These are phyloP conservation scores for Dicrostonyx torquatus DNA, from an alignment of 2,797 vertebrate genomes.

Conservation along the genomic window DNA sequence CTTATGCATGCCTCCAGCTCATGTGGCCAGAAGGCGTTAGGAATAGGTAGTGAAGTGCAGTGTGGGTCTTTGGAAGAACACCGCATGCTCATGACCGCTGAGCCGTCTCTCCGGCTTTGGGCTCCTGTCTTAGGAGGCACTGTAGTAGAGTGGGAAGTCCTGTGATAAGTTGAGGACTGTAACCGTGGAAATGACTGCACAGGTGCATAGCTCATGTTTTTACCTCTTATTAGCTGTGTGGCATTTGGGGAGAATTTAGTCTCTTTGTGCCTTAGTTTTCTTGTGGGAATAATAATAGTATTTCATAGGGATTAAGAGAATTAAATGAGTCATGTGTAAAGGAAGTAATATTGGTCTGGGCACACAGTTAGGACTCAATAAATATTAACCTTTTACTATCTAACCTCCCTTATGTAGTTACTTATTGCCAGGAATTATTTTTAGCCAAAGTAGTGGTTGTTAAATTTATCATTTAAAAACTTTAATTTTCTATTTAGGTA, in stretches of 20 bases:
- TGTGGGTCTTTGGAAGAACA: not conserved
- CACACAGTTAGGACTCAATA: not conserved
- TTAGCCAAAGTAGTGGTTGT: conserved; percentile 36
- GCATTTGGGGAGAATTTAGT: conserved; percentile 39
- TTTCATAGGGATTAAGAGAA: conserved; percentile 25
- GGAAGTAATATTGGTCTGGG: conserved; percentile 21
- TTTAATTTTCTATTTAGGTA: conserved; percentile 34
- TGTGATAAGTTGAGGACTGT: not conserved
- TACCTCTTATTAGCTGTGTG: not conserved
- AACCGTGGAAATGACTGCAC: not conserved
- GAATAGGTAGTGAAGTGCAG: too few relatives aligned
- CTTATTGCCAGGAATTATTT: conserved; percentile 41
- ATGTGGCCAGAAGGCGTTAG: too few relatives aligned
- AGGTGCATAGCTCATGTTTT: not conserved
- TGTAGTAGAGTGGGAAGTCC: not conserved
- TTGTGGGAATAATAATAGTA: conserved; percentile 19
- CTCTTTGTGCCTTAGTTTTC: not conserved
- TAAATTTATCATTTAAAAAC: conserved; percentile 48
- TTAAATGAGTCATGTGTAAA: conserved; percentile 19
- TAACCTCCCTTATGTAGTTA: not conserved
- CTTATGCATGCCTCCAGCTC: not conserved
- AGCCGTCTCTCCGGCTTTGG: not conserved
- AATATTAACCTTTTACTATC: conserved; percentile 17
- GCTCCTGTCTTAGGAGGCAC: not conserved
- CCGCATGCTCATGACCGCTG: not conserved